Evolutionary conservation across 2,113 vertebrate genomes (phyloP), one percentile per base, ranked within the genome.

Genomic region (Brachyistius frenatus): DNA sequence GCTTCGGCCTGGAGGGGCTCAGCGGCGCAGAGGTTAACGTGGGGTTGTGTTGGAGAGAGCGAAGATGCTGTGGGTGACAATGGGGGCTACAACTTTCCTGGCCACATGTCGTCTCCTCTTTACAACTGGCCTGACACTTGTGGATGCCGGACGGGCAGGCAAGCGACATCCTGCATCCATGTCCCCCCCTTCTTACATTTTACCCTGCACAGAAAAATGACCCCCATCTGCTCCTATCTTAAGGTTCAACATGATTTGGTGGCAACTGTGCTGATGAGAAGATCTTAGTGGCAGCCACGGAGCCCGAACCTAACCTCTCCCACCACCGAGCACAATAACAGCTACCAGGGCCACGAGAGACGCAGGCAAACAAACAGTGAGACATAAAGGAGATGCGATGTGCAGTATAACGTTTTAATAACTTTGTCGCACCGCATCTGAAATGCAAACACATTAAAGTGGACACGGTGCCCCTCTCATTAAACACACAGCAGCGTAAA

Each of bases 401-500:
- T 31, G 68, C 68, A 67, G 60, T 79, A 66, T 71, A 73, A 76
- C 58, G 58, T 67, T 88, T 87, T 81, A 88, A 91, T 84, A 88
- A 90, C 85, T 86, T 85, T 85, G 85, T 84, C 68, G 69, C 70
- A 47, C 58, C 75, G 50, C 81, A 85, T 91, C 73, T 74, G 63
- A 89, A 84, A 89, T 73, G 76, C 79, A 86, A 80, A 90, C 83
- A 89, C 86, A 86, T 86, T 85, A 84, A 84, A 91, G 73, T 77
- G 83, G 89, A 88, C 85, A 79, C 63, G 10, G 61, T 49, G 80
- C 36, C 79, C 80, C 77, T 83, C 83, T 81, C 83, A 88, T 92
- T 90, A 90, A 88, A 91, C 52, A 84, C 83, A 86, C 66, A 87
- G 80, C 72, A 77, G 56, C 60, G 84, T 80, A 88, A 89, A 90